Base-by-base conservation (phyloP, 2,888 invertebrate species). In the Griposia aprilina region DNA sequence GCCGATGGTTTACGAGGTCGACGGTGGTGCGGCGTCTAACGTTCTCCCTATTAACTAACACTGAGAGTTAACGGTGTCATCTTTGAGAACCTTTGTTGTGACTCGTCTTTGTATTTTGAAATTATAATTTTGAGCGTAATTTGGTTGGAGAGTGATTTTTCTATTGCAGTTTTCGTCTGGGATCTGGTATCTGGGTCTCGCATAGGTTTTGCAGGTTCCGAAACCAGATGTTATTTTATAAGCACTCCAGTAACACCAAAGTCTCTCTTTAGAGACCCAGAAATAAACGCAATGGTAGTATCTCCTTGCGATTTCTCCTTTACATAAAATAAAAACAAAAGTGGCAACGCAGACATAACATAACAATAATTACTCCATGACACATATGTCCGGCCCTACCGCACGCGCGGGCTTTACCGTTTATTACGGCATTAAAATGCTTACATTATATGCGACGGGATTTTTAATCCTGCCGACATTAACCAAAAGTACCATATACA, bases 41-140 rank as follows among this genome's bases (percentile, higher is more conserved):
- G 88, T 90, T 86, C 84, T 68, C 75, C 78, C 87, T 91, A 91
- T 91, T 91, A 90, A 90, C 90, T 90, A 90, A 87, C 84, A 81
- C 76, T 80, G 72, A 84, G 50, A 83, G 75, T 72, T 78, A 73
- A 78, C 84, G 78, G 69, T 83, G 79, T 66, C 55, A 76, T 55
- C 68, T 80, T 80, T 60, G 73, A 78, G 63, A 67, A 65, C 60
- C 57, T 69, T 67, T 62, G 5, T 50, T 52, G n/a, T 76, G 69
- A 66, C 50, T 48, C 41, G n/a, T 74, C 75, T 76, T 78, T 63
- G 78, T 69, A 72, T 72, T 80, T 70, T 13, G 26, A 59, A 30
- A 78, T 76, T 76, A 57, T 63, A 26, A 13, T 45, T 55, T 52
- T 52, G 15, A 13, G 55, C 48, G 5, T 62, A 41, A 41, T 41